Conservation (phyloP, 2,797 vertebrate species). For the Tamandua tetradactyla region DNA sequence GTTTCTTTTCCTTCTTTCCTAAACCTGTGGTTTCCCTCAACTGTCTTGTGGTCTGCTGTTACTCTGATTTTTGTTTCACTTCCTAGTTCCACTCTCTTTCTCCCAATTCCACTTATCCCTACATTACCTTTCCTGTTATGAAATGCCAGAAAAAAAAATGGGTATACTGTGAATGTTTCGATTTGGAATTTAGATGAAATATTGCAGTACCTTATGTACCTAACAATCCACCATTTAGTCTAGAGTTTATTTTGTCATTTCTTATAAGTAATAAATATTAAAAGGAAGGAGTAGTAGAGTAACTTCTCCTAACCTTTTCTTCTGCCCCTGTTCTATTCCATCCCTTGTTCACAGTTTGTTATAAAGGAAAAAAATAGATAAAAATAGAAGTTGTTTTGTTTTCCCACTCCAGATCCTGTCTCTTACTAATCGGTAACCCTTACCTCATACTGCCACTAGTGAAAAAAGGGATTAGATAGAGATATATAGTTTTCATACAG, state of each 20-base stretch:
- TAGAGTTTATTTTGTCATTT: background rate
- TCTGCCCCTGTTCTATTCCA: background rate
- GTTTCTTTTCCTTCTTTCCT: conserved; percentile 4
- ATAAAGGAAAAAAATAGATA: background rate
- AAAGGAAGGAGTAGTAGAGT: background rate
- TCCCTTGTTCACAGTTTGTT: background rate
- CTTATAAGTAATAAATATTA: background rate
- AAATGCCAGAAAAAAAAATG: background rate
- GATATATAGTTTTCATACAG: background rate
- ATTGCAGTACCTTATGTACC: background rate
- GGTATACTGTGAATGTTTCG: background rate
- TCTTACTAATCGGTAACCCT: background rate
- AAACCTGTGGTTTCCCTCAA: background rate
- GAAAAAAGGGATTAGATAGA: background rate
- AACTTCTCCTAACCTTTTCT: background rate
- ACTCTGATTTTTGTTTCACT: background rate
- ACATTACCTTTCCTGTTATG: background rate
- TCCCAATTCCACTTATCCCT: background rate
- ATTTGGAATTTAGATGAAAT: background rate
- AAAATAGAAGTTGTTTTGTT: background rate
- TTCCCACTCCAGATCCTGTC: background rate
- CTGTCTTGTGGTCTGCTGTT: background rate
- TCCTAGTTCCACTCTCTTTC: background rate
- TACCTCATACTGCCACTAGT: background rate
- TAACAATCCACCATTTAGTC: background rate